Conservation (phyloP, 2,888 invertebrate species). For the Lepidocyrtoides sp. region DNA sequence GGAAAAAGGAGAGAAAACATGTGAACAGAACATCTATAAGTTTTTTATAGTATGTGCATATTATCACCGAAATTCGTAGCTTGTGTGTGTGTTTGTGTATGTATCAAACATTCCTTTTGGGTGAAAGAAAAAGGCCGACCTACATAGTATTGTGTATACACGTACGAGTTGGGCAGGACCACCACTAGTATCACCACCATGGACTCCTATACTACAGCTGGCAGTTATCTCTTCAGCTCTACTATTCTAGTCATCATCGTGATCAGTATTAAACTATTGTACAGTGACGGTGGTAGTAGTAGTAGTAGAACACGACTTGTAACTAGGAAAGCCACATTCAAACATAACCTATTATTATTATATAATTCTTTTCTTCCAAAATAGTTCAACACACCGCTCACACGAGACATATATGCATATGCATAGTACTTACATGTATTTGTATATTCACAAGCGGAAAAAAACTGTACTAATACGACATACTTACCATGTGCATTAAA, state of each 20-base stretch:
- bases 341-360: constrained; percentile 26
- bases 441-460: background rate
- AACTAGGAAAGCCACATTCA: constrained; percentile 23
- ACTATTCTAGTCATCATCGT: constrained; percentile 48
- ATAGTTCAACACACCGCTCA: constrained; percentile 7
- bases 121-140: constrained; percentile 47
- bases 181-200: constrained; percentile 26
- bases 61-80: too few relatives aligned
- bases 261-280: constrained; percentile 59
- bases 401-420: background rate
- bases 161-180: background rate
- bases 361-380: background rate
- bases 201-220: background rate
- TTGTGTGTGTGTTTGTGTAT: too few relatives aligned
- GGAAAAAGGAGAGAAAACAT: constrained; percentile 28
- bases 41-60: background rate
- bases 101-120: constrained; percentile 5
- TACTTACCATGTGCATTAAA: background rate
- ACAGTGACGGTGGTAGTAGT: background rate
- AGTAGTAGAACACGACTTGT: background rate
- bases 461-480: too few relatives aligned
- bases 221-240: constrained; percentile 60
- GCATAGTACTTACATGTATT: background rate
- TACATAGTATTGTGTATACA: constrained; percentile 44
- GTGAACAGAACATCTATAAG: constrained; percentile 19